Evolutionary conservation across 2,888 invertebrate species (phyloP).

Genomic region (Gryllus longicercus): DNA sequence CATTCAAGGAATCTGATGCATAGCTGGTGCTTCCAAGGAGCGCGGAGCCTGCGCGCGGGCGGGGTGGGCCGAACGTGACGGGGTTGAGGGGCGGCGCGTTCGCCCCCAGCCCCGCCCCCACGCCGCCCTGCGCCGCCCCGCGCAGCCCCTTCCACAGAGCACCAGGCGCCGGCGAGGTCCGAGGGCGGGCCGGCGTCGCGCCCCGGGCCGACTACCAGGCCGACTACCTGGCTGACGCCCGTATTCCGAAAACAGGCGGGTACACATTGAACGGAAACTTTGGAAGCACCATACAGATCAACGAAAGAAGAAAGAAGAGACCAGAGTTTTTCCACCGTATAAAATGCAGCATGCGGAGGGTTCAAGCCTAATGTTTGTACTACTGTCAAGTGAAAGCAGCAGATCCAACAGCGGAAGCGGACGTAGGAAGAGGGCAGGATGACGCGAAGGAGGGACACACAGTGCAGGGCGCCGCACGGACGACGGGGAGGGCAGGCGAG

Average conservation of each 20-base stretch:
- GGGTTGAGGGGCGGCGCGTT: not conserved
- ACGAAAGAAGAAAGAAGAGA: conserved; percentile 31
- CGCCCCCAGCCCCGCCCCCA: too few relatives aligned
- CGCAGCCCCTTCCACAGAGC: too few relatives aligned
- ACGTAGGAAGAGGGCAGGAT: not conserved
- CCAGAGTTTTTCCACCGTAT: conserved; percentile 38
- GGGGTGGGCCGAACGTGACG: not conserved
- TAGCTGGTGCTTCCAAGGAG: conserved; percentile 23
- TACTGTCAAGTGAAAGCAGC: conserved; percentile 9
- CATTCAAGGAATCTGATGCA: conserved; percentile 3
- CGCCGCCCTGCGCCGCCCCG: too few relatives aligned
- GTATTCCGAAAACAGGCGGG: not conserved
- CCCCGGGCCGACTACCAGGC: too few relatives aligned
- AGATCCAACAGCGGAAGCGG: not conserved
- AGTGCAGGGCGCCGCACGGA: not conserved
- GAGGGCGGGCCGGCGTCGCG: too few relatives aligned
- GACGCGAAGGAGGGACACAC: not conserved
- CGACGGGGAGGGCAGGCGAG: not conserved
- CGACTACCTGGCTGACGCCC: not conserved
- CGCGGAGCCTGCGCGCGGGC: not conserved
- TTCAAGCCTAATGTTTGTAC: conserved; percentile 3
- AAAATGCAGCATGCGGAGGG: conserved; percentile 29
- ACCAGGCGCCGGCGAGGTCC: too few relatives aligned
- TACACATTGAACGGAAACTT: conserved; percentile 20
- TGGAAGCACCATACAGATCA: conserved; percentile 33